Conservation (phyloP, 2,113 vertebrate species). For the Oncorhynchus clarkii region DNA sequence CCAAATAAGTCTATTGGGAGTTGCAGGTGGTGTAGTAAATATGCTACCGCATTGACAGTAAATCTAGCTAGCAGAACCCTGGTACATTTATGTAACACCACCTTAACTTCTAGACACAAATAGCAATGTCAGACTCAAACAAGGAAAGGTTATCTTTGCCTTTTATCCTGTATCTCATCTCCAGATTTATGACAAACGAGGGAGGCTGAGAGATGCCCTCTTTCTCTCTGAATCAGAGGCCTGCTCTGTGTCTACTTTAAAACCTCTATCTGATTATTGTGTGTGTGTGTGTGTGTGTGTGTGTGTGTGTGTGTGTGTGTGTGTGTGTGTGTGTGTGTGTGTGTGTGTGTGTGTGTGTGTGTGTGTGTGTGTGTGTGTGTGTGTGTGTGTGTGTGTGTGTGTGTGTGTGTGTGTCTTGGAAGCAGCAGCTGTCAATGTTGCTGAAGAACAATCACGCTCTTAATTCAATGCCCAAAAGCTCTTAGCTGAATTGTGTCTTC, state of each 20-base stretch:
- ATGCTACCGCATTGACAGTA: not conserved
- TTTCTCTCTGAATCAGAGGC: not conserved
- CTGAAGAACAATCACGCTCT: constrained; percentile 26
- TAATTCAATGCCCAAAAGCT: constrained; percentile 31
- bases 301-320: too few species aligned
- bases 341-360: too few species aligned
- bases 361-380: too few species aligned
- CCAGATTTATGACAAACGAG: constrained; percentile 16
- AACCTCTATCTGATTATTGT: not conserved
- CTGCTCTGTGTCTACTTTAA: not conserved
- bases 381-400: too few species aligned
- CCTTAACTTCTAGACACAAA: not conserved
- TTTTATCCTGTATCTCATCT: not conserved
- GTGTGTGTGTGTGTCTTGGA: constrained; percentile 12
- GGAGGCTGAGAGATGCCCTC: not conserved
- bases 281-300: too few species aligned
- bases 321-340: too few species aligned
- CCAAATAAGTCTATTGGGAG: not conserved
- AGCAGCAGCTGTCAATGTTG: constrained; percentile 41
- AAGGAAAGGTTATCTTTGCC: constrained; percentile 2
- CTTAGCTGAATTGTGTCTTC: constrained; percentile 2
- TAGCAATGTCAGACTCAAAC: not conserved
- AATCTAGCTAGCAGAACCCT: not conserved
- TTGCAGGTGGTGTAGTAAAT: not conserved
- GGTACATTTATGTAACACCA: not conserved